Conservation (phyloP, 1,140 invertebrate genomes). For the Anagrus nilaparvatae region DNA sequence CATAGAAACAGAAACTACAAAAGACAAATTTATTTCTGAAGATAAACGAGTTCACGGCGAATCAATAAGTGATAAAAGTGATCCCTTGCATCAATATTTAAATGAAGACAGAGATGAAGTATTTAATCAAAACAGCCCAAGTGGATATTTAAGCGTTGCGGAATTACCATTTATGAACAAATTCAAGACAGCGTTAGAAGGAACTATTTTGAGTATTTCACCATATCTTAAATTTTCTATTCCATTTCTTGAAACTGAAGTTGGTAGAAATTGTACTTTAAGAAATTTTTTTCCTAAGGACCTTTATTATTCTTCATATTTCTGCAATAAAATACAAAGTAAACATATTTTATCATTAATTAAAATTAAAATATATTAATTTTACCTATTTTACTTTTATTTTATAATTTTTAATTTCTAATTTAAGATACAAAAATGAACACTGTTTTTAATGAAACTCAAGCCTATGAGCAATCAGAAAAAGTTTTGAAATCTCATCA, state of each 20-base stretch:
- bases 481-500: conserved; percentile 45
- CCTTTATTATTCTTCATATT: conserved; percentile 64
- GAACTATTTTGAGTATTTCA: conserved; percentile 70
- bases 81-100: conserved; percentile 62
- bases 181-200: conserved; percentile 65
- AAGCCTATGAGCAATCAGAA: too few relatives aligned
- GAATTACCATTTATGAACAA: conserved; percentile 54
- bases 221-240: conserved; percentile 76
- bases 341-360: background rate
- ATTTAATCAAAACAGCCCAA: conserved; percentile 25
- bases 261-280: conserved; percentile 64
- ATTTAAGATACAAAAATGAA: conserved; percentile 8
- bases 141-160: conserved; percentile 41
- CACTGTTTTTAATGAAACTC: too few relatives aligned
- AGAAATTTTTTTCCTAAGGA: conserved; percentile 69
- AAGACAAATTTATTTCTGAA: conserved; percentile 33
- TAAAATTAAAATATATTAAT: background rate
- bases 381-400: background rate
- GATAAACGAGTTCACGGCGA: conserved; percentile 46
- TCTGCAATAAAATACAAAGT: conserved; percentile 30
- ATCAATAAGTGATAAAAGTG: conserved; percentile 58
- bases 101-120: conserved; percentile 48
- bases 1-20: conserved; percentile 2
- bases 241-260: conserved; percentile 82
- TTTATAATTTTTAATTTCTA: background rate